Conservation (phyloP, 2,113 vertebrate species). For the Paramormyrops kingsleyae region DNA sequence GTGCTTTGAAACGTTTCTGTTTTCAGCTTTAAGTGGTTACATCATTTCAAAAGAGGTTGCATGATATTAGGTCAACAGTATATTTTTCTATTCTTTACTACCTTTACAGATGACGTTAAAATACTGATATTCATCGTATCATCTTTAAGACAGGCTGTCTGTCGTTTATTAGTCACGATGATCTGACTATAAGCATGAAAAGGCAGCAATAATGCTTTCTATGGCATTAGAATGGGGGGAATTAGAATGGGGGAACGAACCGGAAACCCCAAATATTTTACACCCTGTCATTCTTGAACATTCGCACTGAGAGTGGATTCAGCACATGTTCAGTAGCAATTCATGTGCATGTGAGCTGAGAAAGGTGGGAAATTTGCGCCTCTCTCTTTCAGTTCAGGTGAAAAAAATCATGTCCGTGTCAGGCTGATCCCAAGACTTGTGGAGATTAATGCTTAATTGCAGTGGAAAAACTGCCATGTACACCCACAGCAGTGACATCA, state of each 20-base stretch:
- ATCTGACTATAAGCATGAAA: not conserved
- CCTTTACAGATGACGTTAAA: not conserved
- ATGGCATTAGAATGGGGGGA: not conserved
- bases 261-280: not conserved
- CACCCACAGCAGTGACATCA: slow-evolving; percentile 10
- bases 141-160: not conserved
- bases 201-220: not conserved
- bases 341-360: not conserved
- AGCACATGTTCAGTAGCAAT: not conserved
- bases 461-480: not conserved
- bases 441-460: slow-evolving; percentile 1
- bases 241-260: not conserved
- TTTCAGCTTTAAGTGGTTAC: not conserved
- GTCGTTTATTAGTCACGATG: not conserved
- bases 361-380: not conserved
- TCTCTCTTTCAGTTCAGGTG: not conserved
- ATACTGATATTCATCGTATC: not conserved
- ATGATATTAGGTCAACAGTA: not conserved
- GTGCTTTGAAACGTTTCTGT: not conserved
- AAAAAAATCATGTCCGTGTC: not conserved
- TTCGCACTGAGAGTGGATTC: not conserved
- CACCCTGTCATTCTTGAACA: not conserved
- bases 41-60: not conserved
- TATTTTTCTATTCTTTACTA: not conserved
- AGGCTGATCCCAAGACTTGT: slow-evolving; percentile 7